These are phyloP conservation scores for Agrotis clavis DNA, from an alignment of 2,888 invertebrate genomes.

Conservation along the genomic window DNA sequence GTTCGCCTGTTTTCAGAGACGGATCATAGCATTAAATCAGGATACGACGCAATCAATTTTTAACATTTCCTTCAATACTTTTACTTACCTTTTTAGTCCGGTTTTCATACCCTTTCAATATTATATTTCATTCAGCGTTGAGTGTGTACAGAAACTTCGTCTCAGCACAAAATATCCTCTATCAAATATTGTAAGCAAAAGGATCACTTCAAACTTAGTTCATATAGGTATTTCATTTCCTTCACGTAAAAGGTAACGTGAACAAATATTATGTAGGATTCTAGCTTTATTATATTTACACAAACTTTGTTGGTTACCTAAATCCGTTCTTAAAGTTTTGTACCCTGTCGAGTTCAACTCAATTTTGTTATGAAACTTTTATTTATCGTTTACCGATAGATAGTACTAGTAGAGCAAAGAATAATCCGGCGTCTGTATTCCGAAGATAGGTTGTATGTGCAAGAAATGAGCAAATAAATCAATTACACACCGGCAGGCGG, in stretches of 20 bases:
- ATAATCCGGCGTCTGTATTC: conserved; percentile 70
- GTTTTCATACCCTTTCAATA: conserved; percentile 19
- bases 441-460: conserved; percentile 76
- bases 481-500: conserved; percentile 84
- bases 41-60: conserved; percentile 29
- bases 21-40: conserved; percentile 36
- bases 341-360: conserved; percentile 23
- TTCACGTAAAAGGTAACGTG: conserved; percentile 43
- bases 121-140: conserved; percentile 26
- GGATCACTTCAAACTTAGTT: conserved; percentile 50
- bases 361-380: conserved; percentile 31
- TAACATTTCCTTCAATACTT: conserved; percentile 22
- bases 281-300: conserved; percentile 50
- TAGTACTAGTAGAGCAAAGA: conserved; percentile 55
- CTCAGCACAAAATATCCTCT: conserved; percentile 12
- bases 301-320: conserved; percentile 34
- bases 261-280: conserved; percentile 46
- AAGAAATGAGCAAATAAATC: conserved; percentile 88
- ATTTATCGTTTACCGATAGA: conserved; percentile 57
- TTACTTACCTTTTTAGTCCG: background rate
- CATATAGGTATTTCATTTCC: conserved; percentile 50
- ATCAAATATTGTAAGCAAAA: conserved; percentile 46
- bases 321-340: conserved; percentile 19
- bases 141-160: conserved; percentile 14
- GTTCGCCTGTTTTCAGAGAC: conserved; percentile 56